phyloP scores from a whole-genome alignment of 1,140 invertebrate species.

The Drosophila repleta region DNA sequence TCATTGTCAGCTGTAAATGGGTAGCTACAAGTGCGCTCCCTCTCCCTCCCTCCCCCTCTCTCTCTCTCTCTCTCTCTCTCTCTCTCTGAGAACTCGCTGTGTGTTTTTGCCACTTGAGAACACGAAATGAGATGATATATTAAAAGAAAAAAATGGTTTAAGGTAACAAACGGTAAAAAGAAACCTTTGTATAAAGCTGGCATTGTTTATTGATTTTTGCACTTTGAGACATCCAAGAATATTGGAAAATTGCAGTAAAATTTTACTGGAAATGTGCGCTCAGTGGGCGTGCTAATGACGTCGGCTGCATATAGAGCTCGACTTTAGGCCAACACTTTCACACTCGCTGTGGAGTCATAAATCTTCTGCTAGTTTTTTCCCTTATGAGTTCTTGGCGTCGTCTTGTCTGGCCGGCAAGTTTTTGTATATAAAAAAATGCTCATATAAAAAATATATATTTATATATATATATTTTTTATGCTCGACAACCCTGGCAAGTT shows the following conservation, averaged over 20 bases:
- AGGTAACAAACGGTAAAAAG: slow-evolving; percentile 28
- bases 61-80: neutral
- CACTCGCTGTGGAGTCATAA: slow-evolving; percentile 29
- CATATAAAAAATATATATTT: slow-evolving; percentile 6
- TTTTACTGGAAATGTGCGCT: slow-evolving; percentile 38
- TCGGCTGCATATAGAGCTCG: slow-evolving; percentile 14
- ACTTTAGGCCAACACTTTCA: slow-evolving; percentile 21
- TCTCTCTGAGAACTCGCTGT: slow-evolving; percentile 22
- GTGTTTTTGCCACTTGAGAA: slow-evolving; percentile 26
- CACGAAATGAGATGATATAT: slow-evolving; percentile 34
- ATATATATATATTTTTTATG: slow-evolving; percentile 28
- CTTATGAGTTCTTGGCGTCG: slow-evolving; percentile 60
- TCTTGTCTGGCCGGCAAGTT: slow-evolving; percentile 54
- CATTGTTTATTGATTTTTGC: slow-evolving; percentile 78
- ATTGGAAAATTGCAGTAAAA: slow-evolving; percentile 49
- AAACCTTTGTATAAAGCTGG: slow-evolving; percentile 43
- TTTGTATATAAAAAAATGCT: slow-evolving; percentile 51
- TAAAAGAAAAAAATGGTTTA: slow-evolving; percentile 31
- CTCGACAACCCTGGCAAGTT: slow-evolving; percentile 1
- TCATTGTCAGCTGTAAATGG: slow-evolving; percentile 38
- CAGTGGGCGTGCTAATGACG: slow-evolving; percentile 55
- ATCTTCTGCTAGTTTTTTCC: slow-evolving; percentile 41
- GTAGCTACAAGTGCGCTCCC: slow-evolving; percentile 46
- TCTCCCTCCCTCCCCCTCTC: slow-evolving; percentile 8
- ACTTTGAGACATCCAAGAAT: slow-evolving; percentile 40